Conservation (phyloP, 1,140 invertebrate genomes). For the Melanaphis sacchari region DNA sequence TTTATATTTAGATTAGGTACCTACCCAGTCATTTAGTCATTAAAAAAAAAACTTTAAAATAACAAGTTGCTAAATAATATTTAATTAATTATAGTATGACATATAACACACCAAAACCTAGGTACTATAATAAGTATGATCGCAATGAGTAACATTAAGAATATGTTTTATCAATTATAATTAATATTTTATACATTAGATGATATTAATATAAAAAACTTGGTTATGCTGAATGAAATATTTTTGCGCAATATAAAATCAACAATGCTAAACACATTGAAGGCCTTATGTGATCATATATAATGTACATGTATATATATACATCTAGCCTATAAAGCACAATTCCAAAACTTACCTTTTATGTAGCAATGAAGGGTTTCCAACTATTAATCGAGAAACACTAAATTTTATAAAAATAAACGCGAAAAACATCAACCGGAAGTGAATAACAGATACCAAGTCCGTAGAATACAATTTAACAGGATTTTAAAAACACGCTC, state of each 20-base stretch:
- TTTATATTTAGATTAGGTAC: background rate
- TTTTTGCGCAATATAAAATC: slow-evolving; percentile 50
- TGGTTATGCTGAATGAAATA: background rate
- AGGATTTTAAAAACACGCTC: slow-evolving; percentile 53
- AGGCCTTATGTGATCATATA: slow-evolving; percentile 34
- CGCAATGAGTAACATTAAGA: background rate
- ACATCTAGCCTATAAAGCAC: slow-evolving; percentile 8
- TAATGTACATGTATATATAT: background rate
- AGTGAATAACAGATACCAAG: slow-evolving; percentile 37
- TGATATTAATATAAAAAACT: background rate
- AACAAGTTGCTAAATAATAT: background rate
- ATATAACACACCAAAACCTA: background rate
- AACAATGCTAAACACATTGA: slow-evolving; percentile 50
- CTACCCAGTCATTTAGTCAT: too few species aligned
- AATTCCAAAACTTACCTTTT: slow-evolving; percentile 43
- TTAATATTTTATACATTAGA: too few species aligned
- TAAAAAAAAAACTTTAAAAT: background rate
- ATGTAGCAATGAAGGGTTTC: slow-evolving; percentile 13
- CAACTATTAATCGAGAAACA: slow-evolving; percentile 5
- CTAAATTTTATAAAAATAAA: slow-evolving; percentile 33
- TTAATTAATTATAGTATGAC: background rate
- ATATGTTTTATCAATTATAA: slow-evolving; percentile 15
- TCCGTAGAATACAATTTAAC: slow-evolving; percentile 40
- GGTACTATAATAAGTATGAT: background rate
- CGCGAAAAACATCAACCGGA: slow-evolving; percentile 47